Evolutionary conservation across 2,888 invertebrate genomes (phyloP), one percentile per base, ranked within the genome.

Genomic region (Drosophila siamana): DNA sequence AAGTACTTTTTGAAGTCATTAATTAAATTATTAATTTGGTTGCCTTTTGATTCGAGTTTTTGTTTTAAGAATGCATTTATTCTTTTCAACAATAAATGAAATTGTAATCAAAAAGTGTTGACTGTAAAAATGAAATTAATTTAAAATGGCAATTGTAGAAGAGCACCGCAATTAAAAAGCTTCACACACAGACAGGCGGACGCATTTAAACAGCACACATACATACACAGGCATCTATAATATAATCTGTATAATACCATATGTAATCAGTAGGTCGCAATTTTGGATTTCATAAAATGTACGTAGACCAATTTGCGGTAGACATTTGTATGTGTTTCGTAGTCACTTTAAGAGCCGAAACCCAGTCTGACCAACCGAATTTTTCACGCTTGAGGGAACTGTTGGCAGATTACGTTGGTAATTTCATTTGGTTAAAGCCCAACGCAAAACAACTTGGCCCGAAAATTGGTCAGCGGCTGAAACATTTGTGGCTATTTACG

Each of bases 331-430:
- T 16, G 16, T 47, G 11, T 24, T 13, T 3, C 0, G 30, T 26
- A 26, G 5, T 26, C 26, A 26, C 15, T 64, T 54, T 51, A 33
- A 16, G 56, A 36, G 41, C 40, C 26, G 6, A 7, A 26, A 11
- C 41, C 28, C 13, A 30, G 8, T 8, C 41, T 41, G 56, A 47
- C 66, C 66, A 66, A 28, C 33, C 46, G 70, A 69, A 70, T 66
- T 66, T 54, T 74, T 65, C 51, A 74, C 66, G 75, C 66, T 70
- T 66, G 46, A 59, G 15, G 50, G 59, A 72, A 76, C 57, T 26
- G 60, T 50, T 51, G 41, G 33, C 57, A 52, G 59, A 60, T 70
- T 71, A 75, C 46, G 67, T 67, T 75, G 33, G 66, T 75, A 71
- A 61, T 74, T 75, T 75, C n/a, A 69, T 61, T 61, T 48, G 47